A percentile compares a stretch with the other conserved stretches of the same genome.
Conservation (phyloP, 2,113 vertebrate species). For the Chloropsis cyanopogon region DNA sequence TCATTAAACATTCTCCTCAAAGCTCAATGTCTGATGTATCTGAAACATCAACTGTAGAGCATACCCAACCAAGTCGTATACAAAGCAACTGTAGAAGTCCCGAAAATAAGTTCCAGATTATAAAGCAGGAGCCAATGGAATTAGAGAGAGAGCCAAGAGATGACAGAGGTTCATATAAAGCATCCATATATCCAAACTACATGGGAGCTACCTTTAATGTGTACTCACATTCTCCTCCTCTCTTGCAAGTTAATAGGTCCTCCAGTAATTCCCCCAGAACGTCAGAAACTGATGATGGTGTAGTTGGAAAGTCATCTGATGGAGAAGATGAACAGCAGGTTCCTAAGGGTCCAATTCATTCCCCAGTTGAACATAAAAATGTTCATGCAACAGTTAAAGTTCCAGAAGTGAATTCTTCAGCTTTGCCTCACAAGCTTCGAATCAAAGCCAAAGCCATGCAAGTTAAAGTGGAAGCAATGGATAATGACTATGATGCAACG, state of each 20-base stretch:
- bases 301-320: conserved; percentile 87
- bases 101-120: conserved; percentile 72
- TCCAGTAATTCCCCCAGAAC: conserved; percentile 90
- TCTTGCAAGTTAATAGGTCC: conserved; percentile 82
- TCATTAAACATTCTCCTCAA: conserved; percentile 94
- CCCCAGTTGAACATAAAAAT: conserved; percentile 79
- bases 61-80: conserved; percentile 64
- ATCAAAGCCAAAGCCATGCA: conserved; percentile 91
- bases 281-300: conserved; percentile 85
- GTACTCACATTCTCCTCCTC: conserved; percentile 83
- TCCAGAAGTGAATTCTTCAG: conserved; percentile 84
- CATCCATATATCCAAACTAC: conserved; percentile 82
- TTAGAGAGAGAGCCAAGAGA: conserved; percentile 75
- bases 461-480: conserved; percentile 89
- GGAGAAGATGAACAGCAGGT: conserved; percentile 97
- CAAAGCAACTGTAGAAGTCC: conserved; percentile 73
- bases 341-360: conserved; percentile 84
- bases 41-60: conserved; percentile 71
- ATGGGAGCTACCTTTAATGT: conserved; percentile 73
- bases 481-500: conserved; percentile 83
- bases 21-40: conserved; percentile 78
- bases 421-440: conserved; percentile 93
- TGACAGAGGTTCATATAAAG: conserved; percentile 73
- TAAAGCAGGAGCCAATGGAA: conserved; percentile 88
- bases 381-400: conserved; percentile 84